Conservation (phyloP, 2,113 vertebrate species). For the Sminthopsis crassicaudata region DNA sequence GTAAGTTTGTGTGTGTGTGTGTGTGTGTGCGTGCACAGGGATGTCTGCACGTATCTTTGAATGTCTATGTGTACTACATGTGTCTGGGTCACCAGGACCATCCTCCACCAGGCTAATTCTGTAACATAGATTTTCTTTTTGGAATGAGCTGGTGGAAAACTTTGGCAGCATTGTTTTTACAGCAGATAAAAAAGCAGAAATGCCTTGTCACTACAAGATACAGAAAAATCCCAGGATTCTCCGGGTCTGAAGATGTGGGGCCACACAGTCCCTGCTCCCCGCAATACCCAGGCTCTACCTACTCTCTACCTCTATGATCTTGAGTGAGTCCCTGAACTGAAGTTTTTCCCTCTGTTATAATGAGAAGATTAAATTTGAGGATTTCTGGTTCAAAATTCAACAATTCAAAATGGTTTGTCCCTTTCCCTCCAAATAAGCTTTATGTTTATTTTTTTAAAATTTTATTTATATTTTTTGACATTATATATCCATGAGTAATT, state of each 20-base stretch:
- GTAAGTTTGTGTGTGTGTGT: no score
- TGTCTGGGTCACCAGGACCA: not conserved
- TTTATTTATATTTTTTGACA: no score
- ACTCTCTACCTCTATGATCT: not conserved
- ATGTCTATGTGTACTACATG: not conserved
- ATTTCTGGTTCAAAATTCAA: not conserved
- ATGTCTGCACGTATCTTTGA: fast-evolving
- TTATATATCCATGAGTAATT: no score
- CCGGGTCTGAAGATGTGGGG: no score
- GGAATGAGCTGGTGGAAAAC: not conserved
- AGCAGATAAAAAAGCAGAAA: not conserved
- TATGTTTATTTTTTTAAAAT: no score
- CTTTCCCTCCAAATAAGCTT: not conserved
- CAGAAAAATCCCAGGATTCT: no score
- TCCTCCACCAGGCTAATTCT: not conserved
- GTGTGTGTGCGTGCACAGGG: not conserved
- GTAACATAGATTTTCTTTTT: not conserved
- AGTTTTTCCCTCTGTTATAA: not conserved
- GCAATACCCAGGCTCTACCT: not conserved
- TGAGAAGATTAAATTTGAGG: not conserved
- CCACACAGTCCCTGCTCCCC: not conserved
- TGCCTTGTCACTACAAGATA: not conserved
- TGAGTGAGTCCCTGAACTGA: not conserved
- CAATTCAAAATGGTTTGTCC: not conserved
- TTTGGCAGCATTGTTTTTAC: not conserved